Base-by-base conservation (phyloP, 2,888 invertebrate genomes). In the Mycalesis mineus region DNA sequence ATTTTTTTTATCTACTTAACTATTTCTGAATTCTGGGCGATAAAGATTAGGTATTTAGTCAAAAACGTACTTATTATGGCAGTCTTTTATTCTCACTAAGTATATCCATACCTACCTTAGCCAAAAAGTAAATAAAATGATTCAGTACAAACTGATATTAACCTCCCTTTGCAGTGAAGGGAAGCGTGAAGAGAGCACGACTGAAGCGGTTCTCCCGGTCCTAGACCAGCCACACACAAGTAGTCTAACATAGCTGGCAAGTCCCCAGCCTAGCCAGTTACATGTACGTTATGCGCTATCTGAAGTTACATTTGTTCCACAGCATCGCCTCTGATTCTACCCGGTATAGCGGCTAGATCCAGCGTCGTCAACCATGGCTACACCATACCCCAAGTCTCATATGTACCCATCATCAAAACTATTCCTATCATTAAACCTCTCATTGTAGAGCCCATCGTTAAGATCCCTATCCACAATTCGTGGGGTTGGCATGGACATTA, bases 351-450 rank as follows among this genome's bases (percentile, higher is more conserved):
- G 31, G 71, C 72, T 50, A 75, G 72, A 64, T 78, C 80, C 54
- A 81, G 72, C 68, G 52, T 77, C 59, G 63, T 84, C 64, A 79
- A 83, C 75, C 84, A 83, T 61, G 83, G 82, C 31, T 56, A 75
- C 56, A 68, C 75, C 52, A 59, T 82, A 56, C 78, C 80, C 37
- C 70, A 63, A 17, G 66, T 72, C 13, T 67, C 74, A 7, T 74
- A 76, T 22, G 67, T 73, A 11, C 67, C 74, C 7, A 74, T 77
- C 8, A 65, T 80, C 58, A 66, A 73, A 49, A 64, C 63, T 15
- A 63, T 70, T n/a, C 75, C 74, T 3, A 56, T 77, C 7, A 55
- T 72, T 29, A 61, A 63, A 31, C 52, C 60, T n/a, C 42, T 52
- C 7, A 48, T 65, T 15, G 44, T 63, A 22, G 48, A 58, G 39